phyloP scores from a whole-genome alignment of 2,113 vertebrate species.

The Amphiprion percula region DNA sequence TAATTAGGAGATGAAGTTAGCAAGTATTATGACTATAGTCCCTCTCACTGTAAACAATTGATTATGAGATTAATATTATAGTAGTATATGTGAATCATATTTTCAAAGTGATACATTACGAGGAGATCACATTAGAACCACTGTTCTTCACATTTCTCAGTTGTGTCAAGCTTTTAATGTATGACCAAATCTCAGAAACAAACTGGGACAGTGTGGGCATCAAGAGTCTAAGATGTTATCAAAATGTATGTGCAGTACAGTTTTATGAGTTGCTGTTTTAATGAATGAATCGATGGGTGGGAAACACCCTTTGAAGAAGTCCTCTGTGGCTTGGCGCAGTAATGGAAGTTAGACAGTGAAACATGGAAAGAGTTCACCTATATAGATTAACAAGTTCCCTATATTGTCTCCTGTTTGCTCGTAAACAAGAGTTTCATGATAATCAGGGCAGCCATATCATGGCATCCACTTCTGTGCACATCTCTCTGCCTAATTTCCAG shows the following conservation, averaged over 20 bases:
- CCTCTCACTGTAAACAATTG: conserved; percentile 29
- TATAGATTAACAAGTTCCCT: neutral
- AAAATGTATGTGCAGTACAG: conserved; percentile 2
- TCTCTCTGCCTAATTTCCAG: conserved; percentile 68
- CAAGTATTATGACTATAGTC: conserved; percentile 45
- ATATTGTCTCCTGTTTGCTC: neutral
- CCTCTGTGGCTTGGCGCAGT: conserved; percentile 2
- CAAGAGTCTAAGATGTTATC: neutral
- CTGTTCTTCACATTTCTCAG: too few species aligned
- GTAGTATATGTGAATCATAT: neutral
- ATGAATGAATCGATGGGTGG: conserved; percentile 22
- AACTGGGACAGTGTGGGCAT: neutral
- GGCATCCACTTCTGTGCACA: conserved; percentile 45
- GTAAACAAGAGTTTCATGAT: neutral
- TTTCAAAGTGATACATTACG: too few species aligned
- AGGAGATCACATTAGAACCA: too few species aligned
- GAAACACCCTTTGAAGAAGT: conserved; percentile 25
- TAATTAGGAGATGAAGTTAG: conserved; percentile 46
- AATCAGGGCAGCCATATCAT: neutral
- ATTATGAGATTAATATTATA: conserved; percentile 32
- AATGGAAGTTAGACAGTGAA: neutral
- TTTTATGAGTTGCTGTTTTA: neutral
- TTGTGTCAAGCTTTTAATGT: neutral
- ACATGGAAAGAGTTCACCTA: neutral
- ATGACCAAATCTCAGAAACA: neutral